A percentile compares a stretch with the other conserved stretches of the same genome.
Conservation (phyloP, 2,113 vertebrate genomes). For the Mustelus asterias region DNA sequence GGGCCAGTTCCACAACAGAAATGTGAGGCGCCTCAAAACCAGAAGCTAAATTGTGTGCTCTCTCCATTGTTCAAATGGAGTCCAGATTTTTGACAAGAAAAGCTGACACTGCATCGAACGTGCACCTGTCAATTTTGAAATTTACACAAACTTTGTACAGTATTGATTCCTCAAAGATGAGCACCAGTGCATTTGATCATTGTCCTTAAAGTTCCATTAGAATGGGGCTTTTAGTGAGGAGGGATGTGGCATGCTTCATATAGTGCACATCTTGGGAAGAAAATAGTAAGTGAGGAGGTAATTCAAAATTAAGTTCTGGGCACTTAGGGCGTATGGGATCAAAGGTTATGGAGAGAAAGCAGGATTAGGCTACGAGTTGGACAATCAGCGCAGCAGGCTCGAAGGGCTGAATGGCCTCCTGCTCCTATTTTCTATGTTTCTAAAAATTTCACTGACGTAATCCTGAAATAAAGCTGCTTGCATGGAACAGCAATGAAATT, state of each 20-base stretch:
- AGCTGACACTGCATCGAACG: neutral
- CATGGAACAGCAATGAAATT: neutral
- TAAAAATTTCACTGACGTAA: too few relatives aligned
- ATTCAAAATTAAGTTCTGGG: neutral
- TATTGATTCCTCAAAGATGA: neutral
- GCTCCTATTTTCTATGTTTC: too few relatives aligned
- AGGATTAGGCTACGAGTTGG: too few relatives aligned
- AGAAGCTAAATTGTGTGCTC: neutral
- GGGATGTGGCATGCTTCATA: neutral
- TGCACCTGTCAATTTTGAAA: neutral
- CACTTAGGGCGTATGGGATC: too few relatives aligned
- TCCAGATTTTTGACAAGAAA: neutral
- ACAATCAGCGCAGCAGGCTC: too few relatives aligned
- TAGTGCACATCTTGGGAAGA: neutral
- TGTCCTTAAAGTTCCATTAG: neutral
- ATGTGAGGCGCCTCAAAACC: neutral
- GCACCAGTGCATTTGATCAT: neutral
- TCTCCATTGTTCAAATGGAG: neutral
- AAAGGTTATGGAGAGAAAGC: too few relatives aligned
- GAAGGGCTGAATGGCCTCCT: too few relatives aligned
- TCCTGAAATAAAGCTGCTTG: neutral
- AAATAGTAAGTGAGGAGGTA: neutral
- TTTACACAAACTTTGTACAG: neutral
- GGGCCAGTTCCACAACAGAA: neutral
- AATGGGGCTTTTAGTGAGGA: neutral